Evolutionary conservation across 2,113 vertebrate species (phyloP).

Genomic region (Egretta garzetta): DNA sequence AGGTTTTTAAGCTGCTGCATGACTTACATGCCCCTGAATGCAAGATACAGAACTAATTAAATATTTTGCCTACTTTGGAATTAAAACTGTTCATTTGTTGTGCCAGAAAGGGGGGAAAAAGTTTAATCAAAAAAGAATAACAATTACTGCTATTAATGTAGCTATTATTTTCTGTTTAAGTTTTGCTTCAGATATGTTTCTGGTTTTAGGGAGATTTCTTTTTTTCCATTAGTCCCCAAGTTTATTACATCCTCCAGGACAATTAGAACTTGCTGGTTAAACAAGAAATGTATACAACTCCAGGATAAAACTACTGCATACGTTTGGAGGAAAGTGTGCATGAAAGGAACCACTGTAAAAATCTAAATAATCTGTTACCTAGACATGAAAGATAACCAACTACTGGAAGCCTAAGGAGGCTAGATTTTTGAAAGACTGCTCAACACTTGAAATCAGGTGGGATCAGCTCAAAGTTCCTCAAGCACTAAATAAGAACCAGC

Average conservation of each 20-base stretch:
- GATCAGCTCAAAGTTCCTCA: neutral
- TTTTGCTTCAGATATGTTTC: neutral
- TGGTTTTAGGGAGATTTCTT: neutral
- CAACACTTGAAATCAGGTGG: neutral
- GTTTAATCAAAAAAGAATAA: neutral
- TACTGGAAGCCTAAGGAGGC: neutral
- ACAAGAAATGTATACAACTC: neutral
- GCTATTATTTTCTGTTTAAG: neutral
- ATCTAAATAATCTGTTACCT: neutral
- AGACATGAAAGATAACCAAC: constrained; percentile 2
- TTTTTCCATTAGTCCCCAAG: neutral
- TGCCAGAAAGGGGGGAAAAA: neutral
- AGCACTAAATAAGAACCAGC: neutral
- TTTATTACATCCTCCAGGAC: neutral
- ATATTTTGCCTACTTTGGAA: neutral
- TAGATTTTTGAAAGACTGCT: neutral
- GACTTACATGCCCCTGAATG: neutral
- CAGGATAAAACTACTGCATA: neutral
- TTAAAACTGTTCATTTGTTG: neutral
- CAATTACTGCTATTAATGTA: neutral
- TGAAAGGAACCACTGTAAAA: neutral
- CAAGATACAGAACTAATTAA: neutral
- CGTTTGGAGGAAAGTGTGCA: neutral
- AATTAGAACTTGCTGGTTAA: neutral
- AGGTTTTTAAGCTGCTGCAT: neutral